Base-by-base conservation (phyloP, 2,113 vertebrate genomes). In the Neoarius graeffei region DNA sequence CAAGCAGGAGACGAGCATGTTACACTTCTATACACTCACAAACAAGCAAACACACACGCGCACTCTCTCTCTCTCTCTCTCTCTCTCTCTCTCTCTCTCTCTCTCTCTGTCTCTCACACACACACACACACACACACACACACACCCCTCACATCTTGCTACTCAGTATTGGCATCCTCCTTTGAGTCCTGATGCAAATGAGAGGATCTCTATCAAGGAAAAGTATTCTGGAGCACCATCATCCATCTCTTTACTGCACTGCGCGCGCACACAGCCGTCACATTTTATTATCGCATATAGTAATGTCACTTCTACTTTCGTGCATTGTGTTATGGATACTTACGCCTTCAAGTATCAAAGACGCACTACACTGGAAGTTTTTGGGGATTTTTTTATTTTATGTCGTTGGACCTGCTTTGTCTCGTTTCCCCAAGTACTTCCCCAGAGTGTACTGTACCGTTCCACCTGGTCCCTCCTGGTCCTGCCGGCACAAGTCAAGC, bases 1-100 rank as follows among this genome's bases (percentile, higher is more conserved):
- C 92, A 94, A 94, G 93, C 92, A 20, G 74, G 17, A 42, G 10
- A 62, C 42, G 42, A 42, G 42, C 5, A 10, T 57, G 73, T 77
- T 52, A 52, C 9, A 50, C 48, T 52, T 77, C 74, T 52, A 13
- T 52, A 77, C 56, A 57, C 57, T 81, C 80, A 42, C 17, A 60
- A 30, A 59, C 7, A 81, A 20, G 54, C 54, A 81, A 81, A 60
- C 42, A 19, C 56, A 23, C 56, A 42, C 76, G 0, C 19, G 5
- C 73, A 2, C 13, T 27, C 14, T 10, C 13, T 17, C 1, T 7
- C 52, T 54, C 13, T 56, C 11, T 30, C 14, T 17, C 14, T 27
- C 42, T 13, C 15, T 52, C 23, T 25, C n/a, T 62, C 13, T 27
- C 14, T 10, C 13, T 17, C 1, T 7, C 52, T 54, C 13, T 56